A percentile compares a stretch with the other conserved stretches of the same genome.
Evolutionary conservation across 2,888 invertebrate species (phyloP).

Genomic region (Troides aeacus): DNA sequence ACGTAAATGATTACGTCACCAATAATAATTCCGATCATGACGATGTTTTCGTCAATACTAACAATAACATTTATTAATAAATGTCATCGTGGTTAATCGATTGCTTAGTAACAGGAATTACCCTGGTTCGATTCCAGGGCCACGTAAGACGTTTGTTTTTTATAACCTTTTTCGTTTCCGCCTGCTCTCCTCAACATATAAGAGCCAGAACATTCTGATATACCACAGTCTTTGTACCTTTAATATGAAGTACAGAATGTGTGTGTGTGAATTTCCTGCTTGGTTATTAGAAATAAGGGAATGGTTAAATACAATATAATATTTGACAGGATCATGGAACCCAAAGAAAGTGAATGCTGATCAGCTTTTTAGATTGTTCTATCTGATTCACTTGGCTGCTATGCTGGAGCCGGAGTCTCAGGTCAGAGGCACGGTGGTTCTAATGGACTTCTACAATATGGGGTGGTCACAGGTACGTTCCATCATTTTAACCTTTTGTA

Average conservation of each 20-base stretch:
- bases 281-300: too few relatives aligned
- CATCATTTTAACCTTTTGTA: neutral
- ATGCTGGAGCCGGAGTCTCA: slow-evolving; percentile 85
- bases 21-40: neutral
- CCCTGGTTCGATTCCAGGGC: too few relatives aligned
- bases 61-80: neutral
- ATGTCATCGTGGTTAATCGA: too few relatives aligned
- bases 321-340: slow-evolving; percentile 83
- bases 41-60: neutral
- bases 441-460: slow-evolving; percentile 91
- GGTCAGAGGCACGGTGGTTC: slow-evolving; percentile 88
- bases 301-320: neutral
- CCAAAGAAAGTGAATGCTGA: slow-evolving; percentile 86
- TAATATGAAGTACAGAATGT: too few relatives aligned
- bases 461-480: slow-evolving; percentile 84
- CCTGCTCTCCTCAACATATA: too few relatives aligned
- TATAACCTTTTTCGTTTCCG: too few relatives aligned
- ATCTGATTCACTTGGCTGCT: slow-evolving; percentile 89
- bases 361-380: slow-evolving; percentile 88
- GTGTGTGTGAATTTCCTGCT: too few relatives aligned
- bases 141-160: too few relatives aligned
- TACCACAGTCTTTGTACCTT: too few relatives aligned
- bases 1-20: neutral
- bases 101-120: too few relatives aligned
- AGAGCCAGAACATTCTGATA: too few relatives aligned